A percentile compares a stretch with the other conserved stretches of the same genome.
These are phyloP conservation scores for Ashinkailepas kermadecensis DNA, from an alignment of 2,888 invertebrate species.

Conservation along the genomic window DNA sequence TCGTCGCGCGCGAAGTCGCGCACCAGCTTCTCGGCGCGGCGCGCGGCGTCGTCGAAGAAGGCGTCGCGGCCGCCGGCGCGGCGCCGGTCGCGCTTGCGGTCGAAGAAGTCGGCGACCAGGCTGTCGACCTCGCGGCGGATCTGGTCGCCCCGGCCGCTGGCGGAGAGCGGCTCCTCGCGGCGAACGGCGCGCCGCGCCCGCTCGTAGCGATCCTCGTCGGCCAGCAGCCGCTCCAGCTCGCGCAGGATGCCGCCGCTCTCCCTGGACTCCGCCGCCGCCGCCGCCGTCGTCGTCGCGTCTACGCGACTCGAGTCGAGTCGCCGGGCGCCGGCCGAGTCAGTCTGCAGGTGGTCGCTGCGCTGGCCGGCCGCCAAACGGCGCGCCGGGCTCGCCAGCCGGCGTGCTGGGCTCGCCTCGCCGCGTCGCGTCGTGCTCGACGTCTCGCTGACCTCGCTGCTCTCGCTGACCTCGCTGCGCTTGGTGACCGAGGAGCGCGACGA, in stretches of 20 bases:
- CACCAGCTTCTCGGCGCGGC: slow-evolving; percentile 1
- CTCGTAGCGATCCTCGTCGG: neutral
- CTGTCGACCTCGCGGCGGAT: neutral
- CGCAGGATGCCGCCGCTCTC: neutral
- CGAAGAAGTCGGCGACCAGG: neutral
- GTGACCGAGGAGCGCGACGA: neutral
- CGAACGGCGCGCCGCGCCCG: neutral
- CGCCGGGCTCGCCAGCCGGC: neutral
- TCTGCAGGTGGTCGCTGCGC: neutral
- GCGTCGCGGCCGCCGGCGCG: neutral
- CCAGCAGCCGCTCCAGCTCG: slow-evolving; percentile 11
- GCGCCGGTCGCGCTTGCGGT: neutral
- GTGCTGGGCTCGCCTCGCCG: neutral
- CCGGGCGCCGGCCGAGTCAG: neutral
- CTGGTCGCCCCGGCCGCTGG: neutral
- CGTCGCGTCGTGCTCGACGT: neutral
- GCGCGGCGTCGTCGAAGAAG: neutral
- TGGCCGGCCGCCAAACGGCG: neutral
- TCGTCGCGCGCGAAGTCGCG: slow-evolving; percentile 12
- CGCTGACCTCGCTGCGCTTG: neutral
- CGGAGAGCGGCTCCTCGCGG: neutral
- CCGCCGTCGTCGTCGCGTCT: neutral
- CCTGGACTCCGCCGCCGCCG: neutral
- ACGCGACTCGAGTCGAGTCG: neutral
- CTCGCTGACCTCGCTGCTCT: neutral